Base-by-base conservation (phyloP, 2,797 vertebrate species). In the Amniataba percoides region DNA sequence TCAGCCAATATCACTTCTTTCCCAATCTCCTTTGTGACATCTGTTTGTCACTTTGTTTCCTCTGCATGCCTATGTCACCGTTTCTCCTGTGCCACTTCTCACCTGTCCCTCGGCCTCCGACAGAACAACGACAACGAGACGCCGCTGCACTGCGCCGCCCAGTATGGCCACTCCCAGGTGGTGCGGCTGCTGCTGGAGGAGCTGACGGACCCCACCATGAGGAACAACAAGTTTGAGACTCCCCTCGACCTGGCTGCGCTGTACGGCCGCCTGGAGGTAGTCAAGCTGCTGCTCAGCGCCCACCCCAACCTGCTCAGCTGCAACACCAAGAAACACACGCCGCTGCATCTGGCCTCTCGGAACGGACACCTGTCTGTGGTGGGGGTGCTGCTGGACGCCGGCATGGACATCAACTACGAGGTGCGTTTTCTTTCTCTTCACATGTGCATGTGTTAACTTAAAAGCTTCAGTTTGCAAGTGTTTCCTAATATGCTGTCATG, bases 91-190 rank as follows among this genome's bases (percentile, higher is more conserved):
- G 49, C 68, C 21, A 43, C 64, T 36, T 82, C 81, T 87, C 67
- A 89, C 76, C 12, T 4, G 1, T 57, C 21, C 21, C 0, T 48
- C 18, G 0, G 36, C 42, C 53, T 7, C 64, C 39, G 14, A 65
- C 94, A 99, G 98, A 99, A 99, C 94, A 98, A 99, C 0, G 98
- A 99, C 95, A 99, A 99, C 2, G 98, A 99, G 95, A 99, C 98
- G 0, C 97, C 98, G 3, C 94, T 99, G 89, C 98, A 99, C 92
- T 99, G 98, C 1, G 98, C 98, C 0, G 97, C 98, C 0, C 98
- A 99, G 94, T 98, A 99, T 0, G 98, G 98, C 81, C 98, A 99
- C 95, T 95, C 96, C 0, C 93, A 94, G 84, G 98, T 99, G 92
- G 98, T 99, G 86, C 96, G 95, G 83, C 95, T 99, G 62, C 95